Percentiles rank a stretch among this genome's conserved stretches.
Evolutionary conservation across 2,888 invertebrate genomes (phyloP).

Genomic region (Flexamia atlantica): DNA sequence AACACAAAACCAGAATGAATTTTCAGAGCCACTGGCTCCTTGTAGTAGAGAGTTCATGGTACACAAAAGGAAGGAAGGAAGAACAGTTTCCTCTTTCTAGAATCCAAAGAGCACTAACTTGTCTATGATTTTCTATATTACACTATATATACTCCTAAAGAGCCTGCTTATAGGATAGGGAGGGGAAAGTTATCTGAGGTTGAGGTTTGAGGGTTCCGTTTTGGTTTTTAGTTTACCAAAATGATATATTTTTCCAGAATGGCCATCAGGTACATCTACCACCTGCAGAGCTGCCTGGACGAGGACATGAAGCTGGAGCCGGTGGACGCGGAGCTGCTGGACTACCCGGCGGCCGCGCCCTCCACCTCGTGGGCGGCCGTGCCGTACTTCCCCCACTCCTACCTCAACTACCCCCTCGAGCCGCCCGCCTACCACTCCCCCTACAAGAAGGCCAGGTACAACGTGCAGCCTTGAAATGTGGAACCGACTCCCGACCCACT

Average conservation of each 20-base stretch:
- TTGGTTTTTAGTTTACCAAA: too few relatives aligned
- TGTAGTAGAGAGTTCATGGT: too few relatives aligned
- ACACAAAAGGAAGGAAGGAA: too few relatives aligned
- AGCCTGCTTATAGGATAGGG: too few relatives aligned
- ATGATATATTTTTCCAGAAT: conserved; percentile 76
- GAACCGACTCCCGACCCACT: not conserved
- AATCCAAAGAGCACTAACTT: too few relatives aligned
- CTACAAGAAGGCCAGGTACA: conserved; percentile 21
- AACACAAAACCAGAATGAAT: too few relatives aligned
- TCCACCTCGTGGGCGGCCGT: conserved; percentile 41
- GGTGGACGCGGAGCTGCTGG: not conserved
- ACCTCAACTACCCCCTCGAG: conserved; percentile 3
- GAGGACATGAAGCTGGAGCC: conserved; percentile 15
- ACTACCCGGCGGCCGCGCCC: not conserved
- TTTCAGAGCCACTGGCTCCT: too few relatives aligned
- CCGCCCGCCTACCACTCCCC: conserved; percentile 24
- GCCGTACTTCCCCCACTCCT: conserved; percentile 25
- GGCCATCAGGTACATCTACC: conserved; percentile 87
- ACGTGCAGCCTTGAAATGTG: not conserved
- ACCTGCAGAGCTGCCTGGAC: conserved; percentile 81
- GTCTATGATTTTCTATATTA: too few relatives aligned
- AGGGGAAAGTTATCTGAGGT: too few relatives aligned
- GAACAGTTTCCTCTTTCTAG: too few relatives aligned
- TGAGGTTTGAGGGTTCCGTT: too few relatives aligned
- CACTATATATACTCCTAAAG: too few relatives aligned